Conservation (phyloP, 2,888 invertebrate genomes). For the Lithophane socia region DNA sequence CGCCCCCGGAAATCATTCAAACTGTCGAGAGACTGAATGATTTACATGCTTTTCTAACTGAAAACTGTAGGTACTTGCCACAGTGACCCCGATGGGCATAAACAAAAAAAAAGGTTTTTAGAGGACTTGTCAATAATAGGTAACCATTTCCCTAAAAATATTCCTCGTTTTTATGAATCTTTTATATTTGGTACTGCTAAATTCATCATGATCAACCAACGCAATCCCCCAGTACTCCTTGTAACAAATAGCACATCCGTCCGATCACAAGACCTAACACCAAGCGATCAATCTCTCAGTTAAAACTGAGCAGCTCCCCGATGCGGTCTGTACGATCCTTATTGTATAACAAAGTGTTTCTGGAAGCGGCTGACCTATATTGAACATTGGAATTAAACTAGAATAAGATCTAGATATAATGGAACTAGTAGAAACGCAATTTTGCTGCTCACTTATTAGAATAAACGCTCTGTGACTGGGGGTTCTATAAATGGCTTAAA, state of each 20-base stretch:
- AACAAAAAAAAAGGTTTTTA: no score
- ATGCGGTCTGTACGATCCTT: constrained; percentile 25
- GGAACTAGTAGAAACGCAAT: background rate
- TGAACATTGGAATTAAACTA: constrained; percentile 13
- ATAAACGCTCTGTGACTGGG: background rate
- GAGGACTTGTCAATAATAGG: no score
- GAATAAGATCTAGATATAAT: constrained; percentile 20
- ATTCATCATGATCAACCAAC: background rate
- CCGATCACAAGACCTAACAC: constrained; percentile 18
- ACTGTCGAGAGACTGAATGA: no score
- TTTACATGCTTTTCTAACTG: no score
- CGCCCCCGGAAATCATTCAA: no score
- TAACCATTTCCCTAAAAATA: no score
- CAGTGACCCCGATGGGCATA: no score
- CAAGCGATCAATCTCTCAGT: constrained; percentile 34
- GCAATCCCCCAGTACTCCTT: constrained; percentile 6
- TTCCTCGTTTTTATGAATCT: no score
- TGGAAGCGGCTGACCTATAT: constrained; percentile 34
- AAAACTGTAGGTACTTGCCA: no score
- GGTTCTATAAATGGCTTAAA: background rate
- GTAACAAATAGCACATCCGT: constrained; percentile 30
- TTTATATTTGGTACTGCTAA: no score
- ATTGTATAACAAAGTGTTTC: constrained; percentile 40
- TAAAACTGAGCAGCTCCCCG: constrained; percentile 22
- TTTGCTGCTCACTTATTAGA: background rate